A percentile compares a stretch with the other conserved stretches of the same genome.
phyloP scores from a whole-genome alignment of 2,113 vertebrate genomes.

The Barbus barbus region DNA sequence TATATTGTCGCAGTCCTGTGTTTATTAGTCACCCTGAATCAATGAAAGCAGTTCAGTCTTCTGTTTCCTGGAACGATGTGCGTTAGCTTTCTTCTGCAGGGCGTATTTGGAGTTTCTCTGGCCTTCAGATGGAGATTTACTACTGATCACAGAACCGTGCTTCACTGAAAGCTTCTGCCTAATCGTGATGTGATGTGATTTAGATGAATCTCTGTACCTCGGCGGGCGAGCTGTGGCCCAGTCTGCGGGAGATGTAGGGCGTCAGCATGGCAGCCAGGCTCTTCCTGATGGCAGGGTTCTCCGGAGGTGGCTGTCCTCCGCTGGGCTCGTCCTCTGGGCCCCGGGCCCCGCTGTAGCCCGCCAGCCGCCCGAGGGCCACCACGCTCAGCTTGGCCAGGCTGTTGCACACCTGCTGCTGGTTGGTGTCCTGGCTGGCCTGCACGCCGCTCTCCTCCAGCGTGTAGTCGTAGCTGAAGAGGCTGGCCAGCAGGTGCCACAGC shows the following conservation, averaged over 20 bases:
- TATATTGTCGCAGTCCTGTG: too few relatives aligned
- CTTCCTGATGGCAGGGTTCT: constrained; percentile 91
- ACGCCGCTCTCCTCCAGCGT: constrained; percentile 97
- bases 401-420: constrained; percentile 98
- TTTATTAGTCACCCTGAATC: too few relatives aligned
- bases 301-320: constrained; percentile 74
- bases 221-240: constrained; percentile 78
- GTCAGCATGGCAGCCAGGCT: constrained; percentile 94
- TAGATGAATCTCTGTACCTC: constrained; percentile 85
- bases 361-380: constrained; percentile 87
- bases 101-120: too few relatives aligned
- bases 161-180: too few relatives aligned
- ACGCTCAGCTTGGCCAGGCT: constrained; percentile 92
- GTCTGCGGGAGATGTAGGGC: constrained; percentile 89
- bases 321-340: constrained; percentile 68
- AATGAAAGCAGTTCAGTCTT: too few relatives aligned
- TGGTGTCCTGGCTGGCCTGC: constrained; percentile 92
- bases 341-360: constrained; percentile 76
- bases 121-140: too few relatives aligned
- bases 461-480: constrained; percentile 96
- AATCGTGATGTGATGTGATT: too few relatives aligned
- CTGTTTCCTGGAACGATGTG: too few relatives aligned
- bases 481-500: constrained; percentile 92
- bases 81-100: too few relatives aligned
- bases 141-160: too few relatives aligned